These are phyloP conservation scores for Trypoxylus dichotomus DNA, from an alignment of 1,140 invertebrate genomes.

Conservation along the genomic window DNA sequence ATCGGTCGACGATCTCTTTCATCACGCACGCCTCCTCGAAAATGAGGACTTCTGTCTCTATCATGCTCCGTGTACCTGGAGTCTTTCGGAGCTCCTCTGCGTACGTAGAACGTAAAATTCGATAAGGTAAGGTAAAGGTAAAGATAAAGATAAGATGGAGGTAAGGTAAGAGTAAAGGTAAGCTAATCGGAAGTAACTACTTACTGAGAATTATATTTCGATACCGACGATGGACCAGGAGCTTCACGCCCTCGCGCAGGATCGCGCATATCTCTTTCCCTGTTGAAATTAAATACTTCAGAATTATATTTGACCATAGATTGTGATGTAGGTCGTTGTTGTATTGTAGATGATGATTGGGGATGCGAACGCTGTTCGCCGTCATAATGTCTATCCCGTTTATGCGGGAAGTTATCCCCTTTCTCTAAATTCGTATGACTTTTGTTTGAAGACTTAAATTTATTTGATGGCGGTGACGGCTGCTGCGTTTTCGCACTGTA, in stretches of 20 bases:
- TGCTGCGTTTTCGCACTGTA: slow-evolving; percentile 34
- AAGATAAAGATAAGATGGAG: too few relatives aligned
- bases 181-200: neutral
- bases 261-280: slow-evolving; percentile 28
- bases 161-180: too few relatives aligned
- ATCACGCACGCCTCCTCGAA: slow-evolving; percentile 33
- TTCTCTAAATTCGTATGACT: slow-evolving; percentile 29
- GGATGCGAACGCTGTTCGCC: slow-evolving; percentile 29
- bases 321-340: slow-evolving; percentile 4
- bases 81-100: slow-evolving; percentile 34
- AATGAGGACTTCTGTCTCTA: slow-evolving; percentile 44
- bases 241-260: neutral
- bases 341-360: slow-evolving; percentile 26
- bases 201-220: slow-evolving; percentile 29
- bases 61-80: slow-evolving; percentile 39
- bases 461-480: slow-evolving; percentile 35
- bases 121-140: neutral
- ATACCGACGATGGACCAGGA: slow-evolving; percentile 15
- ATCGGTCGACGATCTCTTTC: slow-evolving; percentile 37
- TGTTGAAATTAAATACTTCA: slow-evolving; percentile 32
- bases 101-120: neutral
- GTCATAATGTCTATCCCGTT: slow-evolving; percentile 40
- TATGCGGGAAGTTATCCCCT: slow-evolving; percentile 27
- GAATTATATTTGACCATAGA: slow-evolving; percentile 32
- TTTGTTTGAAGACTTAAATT: slow-evolving; percentile 35